Evolutionary conservation across 2,888 invertebrate genomes (phyloP).

Genomic region (Drosophila monieri): DNA sequence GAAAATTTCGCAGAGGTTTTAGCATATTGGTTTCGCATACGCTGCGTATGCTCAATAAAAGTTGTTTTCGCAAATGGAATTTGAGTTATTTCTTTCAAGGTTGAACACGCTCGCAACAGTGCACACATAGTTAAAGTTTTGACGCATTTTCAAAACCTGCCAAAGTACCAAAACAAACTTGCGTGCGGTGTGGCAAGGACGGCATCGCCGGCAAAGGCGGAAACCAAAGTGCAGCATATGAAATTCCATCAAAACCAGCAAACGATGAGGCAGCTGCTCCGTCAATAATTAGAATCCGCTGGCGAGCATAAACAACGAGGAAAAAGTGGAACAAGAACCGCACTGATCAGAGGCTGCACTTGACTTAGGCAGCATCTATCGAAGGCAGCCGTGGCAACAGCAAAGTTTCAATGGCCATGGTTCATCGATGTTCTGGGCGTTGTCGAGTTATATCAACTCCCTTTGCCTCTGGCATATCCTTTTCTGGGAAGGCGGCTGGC

Average conservation of each 20-base stretch:
- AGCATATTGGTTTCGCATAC: slow-evolving; percentile 36
- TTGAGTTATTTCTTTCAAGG: slow-evolving; percentile 14
- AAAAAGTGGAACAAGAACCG: slow-evolving; percentile 22
- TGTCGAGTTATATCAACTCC: slow-evolving; percentile 65
- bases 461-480: slow-evolving; percentile 41
- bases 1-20: slow-evolving; percentile 48
- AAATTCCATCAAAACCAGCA: slow-evolving; percentile 70
- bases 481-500: slow-evolving; percentile 11
- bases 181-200: slow-evolving; percentile 16
- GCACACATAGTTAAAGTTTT: slow-evolving; percentile 14
- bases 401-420: slow-evolving; percentile 62
- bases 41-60: slow-evolving; percentile 50
- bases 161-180: slow-evolving; percentile 16
- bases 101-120: slow-evolving; percentile 4
- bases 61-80: slow-evolving; percentile 12
- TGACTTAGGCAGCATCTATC: slow-evolving; percentile 57
- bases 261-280: slow-evolving; percentile 50
- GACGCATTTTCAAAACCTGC: slow-evolving; percentile 14
- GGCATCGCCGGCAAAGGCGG: slow-evolving; percentile 25
- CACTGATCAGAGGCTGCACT: slow-evolving; percentile 57
- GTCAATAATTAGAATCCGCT: slow-evolving; percentile 75
- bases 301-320: slow-evolving; percentile 42
- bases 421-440: slow-evolving; percentile 46
- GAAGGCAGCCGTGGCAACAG: slow-evolving; percentile 22
- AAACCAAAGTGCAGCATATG: slow-evolving; percentile 61